Evolutionary conservation across 2,797 vertebrate genomes (phyloP).

Genomic region (Malacoctenus gilli): DNA sequence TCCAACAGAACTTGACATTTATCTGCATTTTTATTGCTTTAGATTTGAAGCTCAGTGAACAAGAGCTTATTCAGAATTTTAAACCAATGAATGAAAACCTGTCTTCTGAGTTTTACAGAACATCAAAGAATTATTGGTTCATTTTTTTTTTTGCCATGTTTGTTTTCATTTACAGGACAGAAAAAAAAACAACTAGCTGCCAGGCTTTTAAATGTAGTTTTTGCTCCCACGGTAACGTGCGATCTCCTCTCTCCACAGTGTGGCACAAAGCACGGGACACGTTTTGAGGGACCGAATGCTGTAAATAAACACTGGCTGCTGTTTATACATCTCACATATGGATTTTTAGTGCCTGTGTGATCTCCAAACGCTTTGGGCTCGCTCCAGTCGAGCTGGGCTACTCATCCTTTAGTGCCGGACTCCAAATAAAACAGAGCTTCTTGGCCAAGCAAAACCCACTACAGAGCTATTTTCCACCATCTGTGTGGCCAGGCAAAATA

Average conservation of each 20-base stretch:
- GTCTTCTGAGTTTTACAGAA: no score
- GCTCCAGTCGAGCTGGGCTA: constrained; percentile 69
- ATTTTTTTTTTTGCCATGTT: no score
- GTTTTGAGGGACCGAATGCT: constrained; percentile 60
- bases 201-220: no score
- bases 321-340: constrained; percentile 76
- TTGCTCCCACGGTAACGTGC: constrained; percentile 44
- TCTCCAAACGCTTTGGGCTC: constrained; percentile 71
- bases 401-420: constrained; percentile 82
- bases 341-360: constrained; percentile 75
- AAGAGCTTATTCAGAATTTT: no score
- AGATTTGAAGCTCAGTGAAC: no score
- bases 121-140: no score
- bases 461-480: constrained; percentile 83
- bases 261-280: constrained; percentile 34
- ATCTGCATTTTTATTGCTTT: no score
- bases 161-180: no score
- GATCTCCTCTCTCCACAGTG: constrained; percentile 26
- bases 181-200: no score
- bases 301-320: constrained; percentile 72
- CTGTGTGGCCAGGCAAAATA: constrained; percentile 84
- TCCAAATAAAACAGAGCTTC: constrained; percentile 84
- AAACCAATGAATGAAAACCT: no score
- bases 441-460: constrained; percentile 81
- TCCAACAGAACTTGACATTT: no score